These are phyloP conservation scores for Montipora foliosa DNA, from an alignment of 64 coral and sea anemone species.

Conservation along the genomic window DNA sequence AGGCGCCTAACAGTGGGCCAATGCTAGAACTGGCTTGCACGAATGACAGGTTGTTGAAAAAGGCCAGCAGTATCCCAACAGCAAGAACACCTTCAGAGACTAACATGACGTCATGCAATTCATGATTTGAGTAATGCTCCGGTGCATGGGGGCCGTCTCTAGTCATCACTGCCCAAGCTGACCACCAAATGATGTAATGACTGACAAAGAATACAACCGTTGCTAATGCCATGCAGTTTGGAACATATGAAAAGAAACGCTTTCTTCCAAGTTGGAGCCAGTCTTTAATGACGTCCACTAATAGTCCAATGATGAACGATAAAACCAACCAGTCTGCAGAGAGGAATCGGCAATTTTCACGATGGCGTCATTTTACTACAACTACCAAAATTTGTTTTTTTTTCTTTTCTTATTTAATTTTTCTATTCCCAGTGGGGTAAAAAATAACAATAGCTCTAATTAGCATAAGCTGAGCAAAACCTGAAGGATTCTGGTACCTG, in stretches of 20 bases:
- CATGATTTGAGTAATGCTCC: background rate
- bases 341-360: background rate
- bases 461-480: no score
- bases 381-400: no score
- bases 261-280: background rate
- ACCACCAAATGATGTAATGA: background rate
- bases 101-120: background rate
- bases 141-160: background rate
- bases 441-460: no score
- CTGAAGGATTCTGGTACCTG: no score
- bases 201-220: background rate
- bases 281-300: slow-evolving; percentile 8
- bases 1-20: slow-evolving; percentile 12
- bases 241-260: slow-evolving; percentile 2
- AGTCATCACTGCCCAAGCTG: background rate
- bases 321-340: background rate
- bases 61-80: background rate
- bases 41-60: slow-evolving; percentile 3
- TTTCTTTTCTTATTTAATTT: no score
- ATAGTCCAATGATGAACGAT: background rate
- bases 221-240: background rate
- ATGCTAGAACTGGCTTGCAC: background rate
- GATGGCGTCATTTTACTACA: no score
- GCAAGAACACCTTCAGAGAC: background rate
- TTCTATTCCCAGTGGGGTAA: no score